Evolutionary conservation across 2,888 invertebrate species (phyloP), one percentile per base, ranked within the genome.

Genomic region (Electrophaes corylata): DNA sequence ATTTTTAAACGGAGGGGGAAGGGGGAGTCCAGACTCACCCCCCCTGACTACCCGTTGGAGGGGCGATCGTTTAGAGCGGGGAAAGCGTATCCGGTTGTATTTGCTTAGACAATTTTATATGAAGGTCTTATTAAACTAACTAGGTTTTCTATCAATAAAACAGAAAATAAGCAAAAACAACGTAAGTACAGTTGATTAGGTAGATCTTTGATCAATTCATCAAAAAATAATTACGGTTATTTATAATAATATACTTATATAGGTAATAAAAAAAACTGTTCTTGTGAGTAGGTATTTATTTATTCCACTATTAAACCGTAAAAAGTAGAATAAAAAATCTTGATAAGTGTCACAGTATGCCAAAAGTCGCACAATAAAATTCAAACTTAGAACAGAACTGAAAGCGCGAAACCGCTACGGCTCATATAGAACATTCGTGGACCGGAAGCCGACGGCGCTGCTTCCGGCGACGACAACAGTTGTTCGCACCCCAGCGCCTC

Each of bases 401-500:
- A 79, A 84, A 86, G 77, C 72, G 77, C 72, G 66, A 73, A 76
- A 78, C 73, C 72, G 73, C 68, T 66, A 69, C 75, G 73, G 75
- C 71, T 73, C 79, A 76, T 81, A 84, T 76, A 83, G 83, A 81
- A 83, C 83, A 80, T 76, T 81, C 78, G 76, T 76, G 75, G 84
- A 73, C 84, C 89, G 91, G 91, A 91, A 83, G 83, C 78, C 79
- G 85, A 79, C 86, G 83, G 84, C 83, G 82, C 83, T 79, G 82
- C 82, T 85, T 91, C 91, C 91, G 88, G 83, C 71, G 78, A 72
- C 75, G 74, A 78, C 85, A 83, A 82, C 86, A 81, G 87, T 84
- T 85, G 87, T 86, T 88, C 85, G 85, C 89, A 81, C 85, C 78
- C 82, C 79, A 85, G 84, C 88, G 88, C 87, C 88, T 85, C 86